Base-by-base conservation (phyloP, 2,888 invertebrate species). In the Rhabditophanes sp. region DNA sequence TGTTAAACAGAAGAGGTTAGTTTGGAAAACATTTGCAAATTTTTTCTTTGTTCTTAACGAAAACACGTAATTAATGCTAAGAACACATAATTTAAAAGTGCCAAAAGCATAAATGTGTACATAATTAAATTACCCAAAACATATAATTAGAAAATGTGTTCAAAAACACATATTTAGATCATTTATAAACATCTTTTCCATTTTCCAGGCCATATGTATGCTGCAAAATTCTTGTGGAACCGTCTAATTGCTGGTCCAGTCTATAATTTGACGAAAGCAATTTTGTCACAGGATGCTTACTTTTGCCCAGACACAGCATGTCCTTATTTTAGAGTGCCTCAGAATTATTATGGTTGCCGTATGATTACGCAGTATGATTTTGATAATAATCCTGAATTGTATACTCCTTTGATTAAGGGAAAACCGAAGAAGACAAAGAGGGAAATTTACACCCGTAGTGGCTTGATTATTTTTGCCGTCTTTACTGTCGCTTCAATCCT, bases 171-270 rank as follows among this genome's bases (percentile, higher is more conserved):
- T n/a, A n/a, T n/a, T n/a, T n/a, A n/a, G n/a, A n/a, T n/a, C n/a
- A n/a, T n/a, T n/a, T n/a, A n/a, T n/a, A 32, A 21, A 25, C 9
- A 17, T 17, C 14, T 9, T 19, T 11, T 7, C 3, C 20, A 40
- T 27, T 33, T 33, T 11, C 29, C 40, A 23, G 56, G 57, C 5
- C 60, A 60, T 37, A 55, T 50, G 27, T 60, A 61, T 32, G 60
- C 60, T 9, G 50, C 60, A 5, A 60, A 60, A 42, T 50, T 40
- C 9, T 34, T 59, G 19, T 60, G 60, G 60, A 60, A 60, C 44
- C 46, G 60, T 9, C 40, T 60, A 25, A 51, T 60, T 25, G 52
- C 52, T n/a, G 60, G 60, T 4, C 50, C 53, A 25, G 40, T 41
- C 15, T 60, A 60, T 46, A 60, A 60, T 37, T 38, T 60, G 4